phyloP scores from a whole-genome alignment of 1,140 invertebrate genomes.

The Hypsibius dujardini region DNA sequence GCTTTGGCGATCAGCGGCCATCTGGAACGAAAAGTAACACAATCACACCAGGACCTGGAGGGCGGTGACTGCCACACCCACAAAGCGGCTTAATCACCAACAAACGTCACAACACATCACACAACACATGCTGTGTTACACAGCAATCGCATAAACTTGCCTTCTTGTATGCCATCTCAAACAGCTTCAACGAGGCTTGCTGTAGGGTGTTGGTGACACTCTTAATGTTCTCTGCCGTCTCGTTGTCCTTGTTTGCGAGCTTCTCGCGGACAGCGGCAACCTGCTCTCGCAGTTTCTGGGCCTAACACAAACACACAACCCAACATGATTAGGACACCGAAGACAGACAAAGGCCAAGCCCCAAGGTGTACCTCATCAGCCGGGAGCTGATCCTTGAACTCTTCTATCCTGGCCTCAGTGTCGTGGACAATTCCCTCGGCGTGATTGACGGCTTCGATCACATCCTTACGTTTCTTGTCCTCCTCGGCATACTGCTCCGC shows the following conservation, averaged over 20 bases:
- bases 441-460: slow-evolving; percentile 86
- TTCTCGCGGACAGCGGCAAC: slow-evolving; percentile 65
- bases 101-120: not conserved
- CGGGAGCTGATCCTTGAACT: slow-evolving; percentile 87
- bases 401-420: slow-evolving; percentile 92
- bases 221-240: slow-evolving; percentile 64
- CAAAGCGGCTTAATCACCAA: not conserved
- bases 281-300: slow-evolving; percentile 66
- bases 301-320: slow-evolving; percentile 37
- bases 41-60: not conserved
- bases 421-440: slow-evolving; percentile 93
- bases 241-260: slow-evolving; percentile 71
- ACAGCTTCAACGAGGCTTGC: slow-evolving; percentile 88
- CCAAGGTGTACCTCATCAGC: slow-evolving; percentile 56
- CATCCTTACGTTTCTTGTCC: slow-evolving; percentile 77
- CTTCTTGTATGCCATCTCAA: slow-evolving; percentile 99
- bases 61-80: not conserved
- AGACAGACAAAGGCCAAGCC: no score
- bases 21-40: not conserved
- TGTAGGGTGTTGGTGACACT: slow-evolving; percentile 69
- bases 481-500: slow-evolving; percentile 85
- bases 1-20: not conserved
- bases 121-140: not conserved
- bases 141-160: slow-evolving; percentile 37
- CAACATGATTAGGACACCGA: no score